Conservation (phyloP, 1,140 invertebrate genomes). For the Hyposmocoma kahamanoa region DNA sequence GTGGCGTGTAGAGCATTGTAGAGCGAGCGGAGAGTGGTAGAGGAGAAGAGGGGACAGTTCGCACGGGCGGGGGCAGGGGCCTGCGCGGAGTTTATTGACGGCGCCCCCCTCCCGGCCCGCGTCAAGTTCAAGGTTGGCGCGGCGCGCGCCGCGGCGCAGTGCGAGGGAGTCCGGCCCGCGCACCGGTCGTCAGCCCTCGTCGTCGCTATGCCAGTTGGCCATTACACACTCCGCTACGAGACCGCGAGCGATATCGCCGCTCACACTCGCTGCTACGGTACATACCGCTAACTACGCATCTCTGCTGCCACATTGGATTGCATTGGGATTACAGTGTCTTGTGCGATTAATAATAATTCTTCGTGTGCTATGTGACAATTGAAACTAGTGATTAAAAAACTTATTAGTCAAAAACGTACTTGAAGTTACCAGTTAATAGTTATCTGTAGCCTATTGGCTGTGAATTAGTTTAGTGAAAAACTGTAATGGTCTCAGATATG, state of each 20-base stretch:
- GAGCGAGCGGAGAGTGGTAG: constrained; percentile 15
- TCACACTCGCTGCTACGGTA: constrained; percentile 36
- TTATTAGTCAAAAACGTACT: constrained; percentile 17
- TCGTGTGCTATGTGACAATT: constrained; percentile 62
- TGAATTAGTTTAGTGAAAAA: constrained; percentile 62
- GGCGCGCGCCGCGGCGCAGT: constrained; percentile 77
- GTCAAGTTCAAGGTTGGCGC: constrained; percentile 81
- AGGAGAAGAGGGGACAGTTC: too few species aligned
- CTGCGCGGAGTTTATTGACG: constrained; percentile 71
- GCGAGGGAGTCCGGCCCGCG: constrained; percentile 71
- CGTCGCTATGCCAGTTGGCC: constrained; percentile 60
- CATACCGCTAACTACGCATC: constrained; percentile 32
- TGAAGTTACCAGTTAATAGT: constrained; percentile 63
- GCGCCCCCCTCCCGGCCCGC: constrained; percentile 35
- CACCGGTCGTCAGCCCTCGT: constrained; percentile 73
- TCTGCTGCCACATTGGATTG: constrained; percentile 46
- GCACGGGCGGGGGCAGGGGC: constrained; percentile 58
- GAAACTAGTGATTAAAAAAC: constrained; percentile 26
- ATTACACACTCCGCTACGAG: constrained; percentile 51
- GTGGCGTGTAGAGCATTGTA: constrained; percentile 11
- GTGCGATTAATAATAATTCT: constrained; percentile 30
- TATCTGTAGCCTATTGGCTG: constrained; percentile 64
- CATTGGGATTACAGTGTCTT: constrained; percentile 65
- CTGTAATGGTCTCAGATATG: constrained; percentile 78
- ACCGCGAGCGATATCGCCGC: constrained; percentile 36